Base-by-base conservation (phyloP, 2,888 invertebrate genomes). In the Gnatocerus cornutus region DNA sequence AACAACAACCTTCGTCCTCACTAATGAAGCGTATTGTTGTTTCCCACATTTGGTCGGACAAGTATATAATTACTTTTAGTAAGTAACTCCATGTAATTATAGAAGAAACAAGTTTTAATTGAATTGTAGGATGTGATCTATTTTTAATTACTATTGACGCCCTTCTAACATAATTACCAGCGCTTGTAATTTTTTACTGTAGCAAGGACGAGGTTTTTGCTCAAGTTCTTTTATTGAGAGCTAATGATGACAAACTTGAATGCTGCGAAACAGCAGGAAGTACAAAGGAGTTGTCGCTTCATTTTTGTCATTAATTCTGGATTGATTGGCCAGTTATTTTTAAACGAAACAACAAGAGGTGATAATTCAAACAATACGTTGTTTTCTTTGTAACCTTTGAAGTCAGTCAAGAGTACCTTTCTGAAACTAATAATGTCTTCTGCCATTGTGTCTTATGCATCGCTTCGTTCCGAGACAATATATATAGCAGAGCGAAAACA, bases 351-450 rank as follows among this genome's bases (percentile, higher is more conserved):
- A 41, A 41, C 12, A 41, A n/a, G 5, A 41, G 2, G 3, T 41
- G n/a, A 39, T 10, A 39, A n/a, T 39, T 39, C 9, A n/a, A 8
- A 39, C 39, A 39, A 3, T 29, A 29, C 7, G 33, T 33, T 33
- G 33, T 33, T 33, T 13, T 41, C 41, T 12, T 13, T 41, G 7
- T 6, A n/a, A 41, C 10, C 41, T 41, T 41, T 41, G 33, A 33
- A 7, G 61, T 61, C 10, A 41, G 10, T 41, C 29, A 10, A 13
- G 27, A 39, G 9, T 58, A 58, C 27, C 27, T 43, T 55, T 27
- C 64, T 39, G 43, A 53, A 64, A 64, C 53, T 64, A 64, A 64
- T 64, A 64, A 64, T 45, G 14, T 50, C 48, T 48, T 29, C 13
- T 41, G 7, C 10, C 45, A 10, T 52, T 30, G 6, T 50, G 27